Conservation (phyloP, 2,797 vertebrate genomes). For the Microctenopoma lineatum region DNA sequence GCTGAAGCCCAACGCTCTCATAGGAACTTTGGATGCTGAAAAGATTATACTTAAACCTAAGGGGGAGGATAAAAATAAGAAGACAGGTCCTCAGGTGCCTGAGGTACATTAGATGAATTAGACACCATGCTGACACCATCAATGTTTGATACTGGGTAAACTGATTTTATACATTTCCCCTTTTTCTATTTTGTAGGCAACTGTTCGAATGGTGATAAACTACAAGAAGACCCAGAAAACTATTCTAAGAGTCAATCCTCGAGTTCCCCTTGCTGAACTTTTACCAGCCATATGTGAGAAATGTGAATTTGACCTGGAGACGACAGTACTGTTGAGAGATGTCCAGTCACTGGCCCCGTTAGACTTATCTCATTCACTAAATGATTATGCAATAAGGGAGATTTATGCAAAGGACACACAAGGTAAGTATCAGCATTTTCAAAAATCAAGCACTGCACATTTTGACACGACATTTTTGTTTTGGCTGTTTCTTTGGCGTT, state of each 20-base stretch:
- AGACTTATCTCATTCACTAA: conserved; percentile 90
- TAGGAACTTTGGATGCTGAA: conserved; percentile 92
- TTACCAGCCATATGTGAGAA: conserved; percentile 91
- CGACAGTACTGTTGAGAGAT: conserved; percentile 88
- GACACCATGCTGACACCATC: neutral
- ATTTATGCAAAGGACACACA: conserved; percentile 92
- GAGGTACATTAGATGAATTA: conserved; percentile 82
- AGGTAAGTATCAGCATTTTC: conserved; percentile 78
- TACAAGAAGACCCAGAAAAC: conserved; percentile 97
- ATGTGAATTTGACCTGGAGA: conserved; percentile 92
- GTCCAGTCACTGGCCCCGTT: conserved; percentile 87
- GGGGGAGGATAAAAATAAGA: conserved; percentile 90
- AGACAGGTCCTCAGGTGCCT: conserved; percentile 88
- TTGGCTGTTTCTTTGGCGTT: neutral
- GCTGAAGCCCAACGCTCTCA: conserved; percentile 93
- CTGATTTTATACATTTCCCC: neutral
- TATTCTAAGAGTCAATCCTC: conserved; percentile 91
- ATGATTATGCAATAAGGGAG: conserved; percentile 92
- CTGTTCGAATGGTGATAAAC: conserved; percentile 95
- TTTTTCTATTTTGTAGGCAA: conserved; percentile 85
- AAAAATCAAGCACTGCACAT: neutral
- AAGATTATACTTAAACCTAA: conserved; percentile 93
- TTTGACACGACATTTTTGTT: neutral
- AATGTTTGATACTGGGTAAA: neutral
- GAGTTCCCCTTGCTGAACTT: conserved; percentile 87